Evolutionary conservation across 2,888 invertebrate species (phyloP), one percentile per base, ranked within the genome.

Genomic region (Drosophila multiciliata): DNA sequence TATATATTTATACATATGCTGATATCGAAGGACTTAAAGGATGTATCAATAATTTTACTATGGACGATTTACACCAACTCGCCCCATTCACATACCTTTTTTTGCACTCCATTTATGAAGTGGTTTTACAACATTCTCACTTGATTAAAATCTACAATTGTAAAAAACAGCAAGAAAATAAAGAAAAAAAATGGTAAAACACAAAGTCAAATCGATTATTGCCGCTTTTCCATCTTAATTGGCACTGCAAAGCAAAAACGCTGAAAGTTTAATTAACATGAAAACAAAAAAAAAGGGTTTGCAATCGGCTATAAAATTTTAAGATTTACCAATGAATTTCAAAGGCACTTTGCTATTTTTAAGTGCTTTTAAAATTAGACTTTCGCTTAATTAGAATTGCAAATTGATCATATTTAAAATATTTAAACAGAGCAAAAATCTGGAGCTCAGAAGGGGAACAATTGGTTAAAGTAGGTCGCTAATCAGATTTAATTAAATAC

Each of bases 191-290:
- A 57, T 66, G 73, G 33, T 35, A 63, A 50, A 78, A 42, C 52
- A 62, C 79, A 76, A 55, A 79, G 68, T 79, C 76, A 68, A 79
- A 79, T 79, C n/a, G 33, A 36, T 36, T 42, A 68, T 57, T 75
- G 60, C 75, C 26, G 63, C 49, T 45, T n/a, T 60, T 40, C 52
- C 23, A 53, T 62, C 63, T 69, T 69, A 60, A 69, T 79, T 79
- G 73, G 52, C 57, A 60, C 20, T 50, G 26, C 40, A 38, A 78
- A 33, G 29, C 11, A 26, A 23, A 35, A 36, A 33, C 35, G 33
- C 35, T 20, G 35, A 12, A 40, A n/a, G 17, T 45, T 20, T 2
- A 11, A 26, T 50, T 49, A 23, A 55, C 23, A 48, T 3, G 20
- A 29, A 45, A 4, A 9, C 23, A 23, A 52, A 26, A 29, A 29